Percentiles rank a stretch among this genome's conserved stretches.
Conservation (phyloP, 2,113 vertebrate species). For the Glareola pratincola region DNA sequence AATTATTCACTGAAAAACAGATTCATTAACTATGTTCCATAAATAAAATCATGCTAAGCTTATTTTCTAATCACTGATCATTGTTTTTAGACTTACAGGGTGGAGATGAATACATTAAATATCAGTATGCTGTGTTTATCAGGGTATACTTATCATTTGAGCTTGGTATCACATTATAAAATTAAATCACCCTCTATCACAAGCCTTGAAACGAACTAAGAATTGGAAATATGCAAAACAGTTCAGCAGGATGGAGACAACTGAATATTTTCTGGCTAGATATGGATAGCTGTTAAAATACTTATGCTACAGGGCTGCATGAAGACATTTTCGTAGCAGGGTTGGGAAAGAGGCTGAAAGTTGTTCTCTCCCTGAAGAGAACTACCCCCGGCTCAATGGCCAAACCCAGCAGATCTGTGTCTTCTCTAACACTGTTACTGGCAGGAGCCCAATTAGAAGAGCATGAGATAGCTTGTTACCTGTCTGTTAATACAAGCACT, state of each 20-base stretch:
- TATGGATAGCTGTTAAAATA: neutral
- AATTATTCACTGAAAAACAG: constrained; percentile 25
- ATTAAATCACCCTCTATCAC: neutral
- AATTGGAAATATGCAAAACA: neutral
- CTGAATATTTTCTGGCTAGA: neutral
- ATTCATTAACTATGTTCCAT: neutral
- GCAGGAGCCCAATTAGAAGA: neutral
- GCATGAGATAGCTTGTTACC: neutral
- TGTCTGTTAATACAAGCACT: neutral
- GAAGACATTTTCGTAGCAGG: neutral
- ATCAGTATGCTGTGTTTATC: neutral
- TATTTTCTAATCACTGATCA: constrained; percentile 37
- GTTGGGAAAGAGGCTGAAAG: neutral
- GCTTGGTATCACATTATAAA: neutral
- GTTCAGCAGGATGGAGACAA: neutral
- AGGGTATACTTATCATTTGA: constrained; percentile 19
- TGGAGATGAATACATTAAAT: constrained; percentile 3
- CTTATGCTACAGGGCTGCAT: neutral
- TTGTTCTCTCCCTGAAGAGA: neutral
- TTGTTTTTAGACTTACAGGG: constrained; percentile 15
- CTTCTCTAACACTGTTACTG: neutral
- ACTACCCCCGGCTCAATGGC: neutral
- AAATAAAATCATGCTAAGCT: constrained; percentile 21
- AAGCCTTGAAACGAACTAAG: neutral
- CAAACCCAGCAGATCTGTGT: neutral